A percentile compares a stretch with the other conserved stretches of the same genome.
These are phyloP conservation scores for Polylopha cassiicola DNA, from an alignment of 2,888 invertebrate species.

Conservation along the genomic window DNA sequence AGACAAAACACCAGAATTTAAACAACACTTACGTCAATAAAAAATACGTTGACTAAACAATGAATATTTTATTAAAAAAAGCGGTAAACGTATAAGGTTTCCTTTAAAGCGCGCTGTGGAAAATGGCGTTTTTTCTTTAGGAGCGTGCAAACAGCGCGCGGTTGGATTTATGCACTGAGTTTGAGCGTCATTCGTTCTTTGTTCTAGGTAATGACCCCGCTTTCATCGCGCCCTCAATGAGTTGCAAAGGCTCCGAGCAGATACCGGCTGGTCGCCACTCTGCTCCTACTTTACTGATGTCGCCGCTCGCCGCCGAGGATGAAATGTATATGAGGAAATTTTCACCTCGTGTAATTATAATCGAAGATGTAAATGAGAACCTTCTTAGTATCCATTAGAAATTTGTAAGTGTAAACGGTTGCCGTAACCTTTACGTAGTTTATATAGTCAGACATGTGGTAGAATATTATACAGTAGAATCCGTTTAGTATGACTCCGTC, in stretches of 20 bases:
- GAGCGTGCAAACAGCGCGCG: conserved; percentile 68
- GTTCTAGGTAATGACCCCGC: conserved; percentile 75
- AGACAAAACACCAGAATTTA: conserved; percentile 1
- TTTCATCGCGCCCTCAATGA: conserved; percentile 72
- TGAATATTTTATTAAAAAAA: conserved; percentile 20
- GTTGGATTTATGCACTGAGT: conserved; percentile 69
- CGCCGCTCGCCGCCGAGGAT: conserved; percentile 10
- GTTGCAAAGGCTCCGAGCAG: conserved; percentile 56
- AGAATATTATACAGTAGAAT: too few species aligned
- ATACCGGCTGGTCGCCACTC: conserved; percentile 40
- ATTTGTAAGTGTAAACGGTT: neutral
- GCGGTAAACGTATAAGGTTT: conserved; percentile 43
- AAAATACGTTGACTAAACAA: conserved; percentile 13
- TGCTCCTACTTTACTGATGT: conserved; percentile 10
- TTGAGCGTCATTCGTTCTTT: conserved; percentile 71
- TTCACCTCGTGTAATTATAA: too few species aligned
- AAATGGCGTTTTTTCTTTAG: conserved; percentile 70
- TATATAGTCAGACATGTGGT: too few species aligned
- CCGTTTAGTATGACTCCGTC: too few species aligned
- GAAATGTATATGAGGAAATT: too few species aligned
- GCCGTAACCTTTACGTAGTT: too few species aligned
- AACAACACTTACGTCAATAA: neutral
- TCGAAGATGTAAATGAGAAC: too few species aligned
- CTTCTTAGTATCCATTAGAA: too few species aligned
- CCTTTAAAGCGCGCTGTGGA: conserved; percentile 46